Conservation (phyloP, 1,140 invertebrate genomes). For the Diorhabda carinulata region DNA sequence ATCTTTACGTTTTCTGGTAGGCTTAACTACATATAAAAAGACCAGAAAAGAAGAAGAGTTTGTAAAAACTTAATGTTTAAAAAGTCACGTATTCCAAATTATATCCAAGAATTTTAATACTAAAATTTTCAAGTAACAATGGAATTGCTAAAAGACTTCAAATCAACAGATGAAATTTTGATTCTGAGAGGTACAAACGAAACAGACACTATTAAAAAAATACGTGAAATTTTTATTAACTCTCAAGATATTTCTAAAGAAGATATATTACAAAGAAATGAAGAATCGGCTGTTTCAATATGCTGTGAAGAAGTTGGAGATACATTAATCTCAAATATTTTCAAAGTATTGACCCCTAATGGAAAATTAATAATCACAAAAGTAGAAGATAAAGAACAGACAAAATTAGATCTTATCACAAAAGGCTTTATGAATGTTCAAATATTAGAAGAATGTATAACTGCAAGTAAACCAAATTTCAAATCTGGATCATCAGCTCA, state of each 20-base stretch:
- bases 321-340: slow-evolving; percentile 15
- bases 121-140: not conserved
- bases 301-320: slow-evolving; percentile 6
- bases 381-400: slow-evolving; percentile 43
- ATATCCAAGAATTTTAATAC: too few relatives aligned
- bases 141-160: not conserved
- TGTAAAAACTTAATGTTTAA: too few relatives aligned
- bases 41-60: too few relatives aligned
- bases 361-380: slow-evolving; percentile 42
- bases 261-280: not conserved
- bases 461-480: slow-evolving; percentile 62
- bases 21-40: too few relatives aligned
- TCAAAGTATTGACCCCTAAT: slow-evolving; percentile 44
- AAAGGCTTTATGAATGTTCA: slow-evolving; percentile 60
- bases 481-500: slow-evolving; percentile 58
- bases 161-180: not conserved
- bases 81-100: too few relatives aligned
- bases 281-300: slow-evolving; percentile 8
- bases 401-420: slow-evolving; percentile 56
- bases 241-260: not conserved
- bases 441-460: slow-evolving; percentile 47
- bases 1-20: too few relatives aligned
- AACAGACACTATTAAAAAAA: not conserved
- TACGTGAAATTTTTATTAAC: not conserved
- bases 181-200: not conserved